These are phyloP conservation scores for Brotogeris chrysoptera DNA, from an alignment of 2,797 vertebrate genomes.

Conservation along the genomic window DNA sequence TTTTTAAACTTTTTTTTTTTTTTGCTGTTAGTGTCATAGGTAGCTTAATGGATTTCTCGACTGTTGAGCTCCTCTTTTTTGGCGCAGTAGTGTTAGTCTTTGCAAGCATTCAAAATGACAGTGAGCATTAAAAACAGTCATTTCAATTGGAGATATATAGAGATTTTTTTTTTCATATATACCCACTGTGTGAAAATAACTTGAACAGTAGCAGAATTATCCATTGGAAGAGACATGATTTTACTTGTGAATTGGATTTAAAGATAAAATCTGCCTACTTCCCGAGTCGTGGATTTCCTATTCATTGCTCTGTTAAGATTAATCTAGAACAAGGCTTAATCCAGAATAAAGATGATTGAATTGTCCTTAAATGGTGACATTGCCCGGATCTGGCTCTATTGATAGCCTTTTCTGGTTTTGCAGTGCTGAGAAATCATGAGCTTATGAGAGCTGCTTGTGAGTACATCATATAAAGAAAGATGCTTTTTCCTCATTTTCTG, in stretches of 20 bases:
- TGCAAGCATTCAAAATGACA: constrained; percentile 10
- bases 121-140: background rate
- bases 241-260: constrained; percentile 45
- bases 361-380: constrained; percentile 29
- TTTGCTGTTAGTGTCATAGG: background rate
- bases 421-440: background rate
- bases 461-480: background rate
- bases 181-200: constrained; percentile 41
- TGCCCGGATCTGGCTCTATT: background rate
- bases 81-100: constrained; percentile 29
- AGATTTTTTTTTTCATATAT: constrained; percentile 14
- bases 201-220: constrained; percentile 15
- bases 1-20: constrained; percentile 1
- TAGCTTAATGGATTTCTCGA: constrained; percentile 44
- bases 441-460: background rate
- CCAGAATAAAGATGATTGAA: constrained; percentile 43
- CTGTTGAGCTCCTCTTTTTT: constrained; percentile 34
- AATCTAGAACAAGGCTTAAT: constrained; percentile 42
- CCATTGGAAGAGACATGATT: constrained; percentile 18
- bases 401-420: background rate
- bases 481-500: background rate
- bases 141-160: constrained; percentile 16
- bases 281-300: background rate
- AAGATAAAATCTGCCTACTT: constrained; percentile 34
- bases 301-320: constrained; percentile 41